A percentile compares a stretch with the other conserved stretches of the same genome.
Evolutionary conservation across 2,797 vertebrate species (phyloP).

Genomic region (Malacoctenus gilli): DNA sequence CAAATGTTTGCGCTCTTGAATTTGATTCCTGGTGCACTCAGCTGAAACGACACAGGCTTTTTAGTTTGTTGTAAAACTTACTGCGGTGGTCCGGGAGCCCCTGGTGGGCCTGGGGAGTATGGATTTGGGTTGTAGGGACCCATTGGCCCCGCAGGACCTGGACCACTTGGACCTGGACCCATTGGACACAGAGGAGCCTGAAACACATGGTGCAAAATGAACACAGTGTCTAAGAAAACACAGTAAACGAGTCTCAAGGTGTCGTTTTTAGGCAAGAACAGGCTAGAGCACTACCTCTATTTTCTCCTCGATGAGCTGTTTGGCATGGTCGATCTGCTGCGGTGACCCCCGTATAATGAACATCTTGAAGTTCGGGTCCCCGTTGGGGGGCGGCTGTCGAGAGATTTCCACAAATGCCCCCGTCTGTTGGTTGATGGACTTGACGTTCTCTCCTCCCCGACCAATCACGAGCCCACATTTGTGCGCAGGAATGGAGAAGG

Average conservation of each 20-base stretch:
- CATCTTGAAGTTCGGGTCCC: conserved; percentile 94
- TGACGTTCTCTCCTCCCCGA: conserved; percentile 92
- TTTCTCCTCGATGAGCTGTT: conserved; percentile 96
- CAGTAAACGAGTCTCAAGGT: no score
- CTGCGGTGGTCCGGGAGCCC: conserved; percentile 84
- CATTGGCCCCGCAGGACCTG: conserved; percentile 83
- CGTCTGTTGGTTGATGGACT: conserved; percentile 95
- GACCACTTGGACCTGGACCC: conserved; percentile 81
- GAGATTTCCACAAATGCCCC: conserved; percentile 96
- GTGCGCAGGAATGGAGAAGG: conserved; percentile 93
- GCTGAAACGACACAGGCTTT: no score
- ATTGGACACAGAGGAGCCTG: conserved; percentile 90
- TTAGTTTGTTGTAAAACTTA: conserved; percentile 78
- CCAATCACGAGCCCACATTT: conserved; percentile 95
- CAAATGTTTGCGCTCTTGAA: no score
- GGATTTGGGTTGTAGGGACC: conserved; percentile 90
- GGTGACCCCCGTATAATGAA: conserved; percentile 92
- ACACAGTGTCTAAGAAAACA: background rate
- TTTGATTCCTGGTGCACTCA: no score
- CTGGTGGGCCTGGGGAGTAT: conserved; percentile 88
- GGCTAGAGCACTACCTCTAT: conserved; percentile 89
- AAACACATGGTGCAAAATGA: background rate
- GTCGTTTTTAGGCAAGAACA: no score
- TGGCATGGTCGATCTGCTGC: conserved; percentile 95
- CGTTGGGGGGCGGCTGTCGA: conserved; percentile 90